phyloP scores from a whole-genome alignment of 1,140 invertebrate genomes.

The Halictus rubicundus region DNA sequence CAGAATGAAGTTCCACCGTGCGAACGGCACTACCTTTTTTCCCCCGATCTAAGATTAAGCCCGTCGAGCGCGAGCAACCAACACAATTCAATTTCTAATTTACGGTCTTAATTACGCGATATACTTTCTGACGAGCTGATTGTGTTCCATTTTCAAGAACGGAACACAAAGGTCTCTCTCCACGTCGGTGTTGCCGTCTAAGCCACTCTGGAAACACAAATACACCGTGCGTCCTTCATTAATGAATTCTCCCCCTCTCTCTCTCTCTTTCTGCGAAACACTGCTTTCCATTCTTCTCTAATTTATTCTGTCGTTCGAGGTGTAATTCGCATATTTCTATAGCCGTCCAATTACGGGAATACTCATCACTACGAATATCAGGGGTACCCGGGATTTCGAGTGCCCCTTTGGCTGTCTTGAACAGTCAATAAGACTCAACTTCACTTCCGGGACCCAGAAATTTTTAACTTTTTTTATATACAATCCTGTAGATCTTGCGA shows the following conservation, averaged over 20 bases:
- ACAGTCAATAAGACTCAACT: no score
- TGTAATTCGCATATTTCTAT: neutral
- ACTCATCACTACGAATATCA: no score
- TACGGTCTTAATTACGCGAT: conserved; percentile 9
- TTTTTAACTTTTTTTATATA: no score
- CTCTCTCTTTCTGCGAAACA: neutral
- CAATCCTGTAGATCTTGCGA: no score
- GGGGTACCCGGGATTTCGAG: no score
- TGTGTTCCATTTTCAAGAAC: conserved; percentile 16
- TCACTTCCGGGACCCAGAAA: no score
- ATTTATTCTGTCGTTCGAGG: neutral
- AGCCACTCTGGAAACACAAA: neutral
- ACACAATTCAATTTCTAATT: conserved; percentile 32
- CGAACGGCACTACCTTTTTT: conserved; percentile 9
- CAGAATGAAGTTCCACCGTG: conserved; percentile 7
- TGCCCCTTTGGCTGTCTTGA: no score
- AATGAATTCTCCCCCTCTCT: neutral
- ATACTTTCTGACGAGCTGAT: conserved; percentile 33
- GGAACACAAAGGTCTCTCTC: neutral
- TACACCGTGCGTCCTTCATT: neutral
- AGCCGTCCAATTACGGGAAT: no score
- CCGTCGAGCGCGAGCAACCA: neutral
- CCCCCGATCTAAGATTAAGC: conserved; percentile 10
- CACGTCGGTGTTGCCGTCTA: neutral
- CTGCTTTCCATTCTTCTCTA: neutral